Percentiles rank a stretch among this genome's conserved stretches.
These are phyloP conservation scores for Synanthedon tipuliformis DNA, from an alignment of 2,888 invertebrate species.

Conservation along the genomic window DNA sequence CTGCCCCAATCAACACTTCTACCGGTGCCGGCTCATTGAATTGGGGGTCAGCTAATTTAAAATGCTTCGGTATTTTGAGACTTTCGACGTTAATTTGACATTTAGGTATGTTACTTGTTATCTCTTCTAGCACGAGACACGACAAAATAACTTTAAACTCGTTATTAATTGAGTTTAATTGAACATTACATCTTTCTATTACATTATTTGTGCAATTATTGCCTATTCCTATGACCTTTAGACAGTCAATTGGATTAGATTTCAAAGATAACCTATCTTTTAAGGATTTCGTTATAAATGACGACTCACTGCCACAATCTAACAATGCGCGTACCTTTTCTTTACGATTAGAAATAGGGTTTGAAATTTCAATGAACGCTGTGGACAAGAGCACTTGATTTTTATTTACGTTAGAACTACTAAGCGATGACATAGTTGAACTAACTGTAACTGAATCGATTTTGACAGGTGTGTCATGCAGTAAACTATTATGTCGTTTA, in stretches of 20 bases:
- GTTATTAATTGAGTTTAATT: background rate
- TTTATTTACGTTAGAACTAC: background rate
- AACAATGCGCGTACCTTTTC: conserved; percentile 7
- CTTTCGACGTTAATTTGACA: conserved; percentile 1
- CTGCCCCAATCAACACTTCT: too few relatives aligned
- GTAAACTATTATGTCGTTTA: background rate
- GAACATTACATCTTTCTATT: too few relatives aligned
- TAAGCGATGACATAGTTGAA: background rate
- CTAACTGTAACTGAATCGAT: background rate
- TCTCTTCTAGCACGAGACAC: conserved; percentile 1
- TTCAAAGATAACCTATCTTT: too few relatives aligned
- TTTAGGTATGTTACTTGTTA: conserved; percentile 7
- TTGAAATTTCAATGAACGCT: conserved; percentile 8
- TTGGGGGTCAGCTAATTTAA: too few relatives aligned
- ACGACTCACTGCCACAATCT: too few relatives aligned
- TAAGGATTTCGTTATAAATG: too few relatives aligned
- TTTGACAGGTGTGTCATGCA: background rate
- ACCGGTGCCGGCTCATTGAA: too few relatives aligned
- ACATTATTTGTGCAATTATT: too few relatives aligned
- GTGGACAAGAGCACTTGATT: conserved; percentile 8
- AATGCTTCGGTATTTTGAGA: too few relatives aligned
- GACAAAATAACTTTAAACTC: background rate
- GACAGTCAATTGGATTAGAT: too few relatives aligned
- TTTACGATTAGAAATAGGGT: conserved; percentile 6
- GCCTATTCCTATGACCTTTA: too few relatives aligned